Evolutionary conservation across 2,888 invertebrate species (phyloP), one percentile per base, ranked within the genome.

Genomic region (Junonia oenone): DNA sequence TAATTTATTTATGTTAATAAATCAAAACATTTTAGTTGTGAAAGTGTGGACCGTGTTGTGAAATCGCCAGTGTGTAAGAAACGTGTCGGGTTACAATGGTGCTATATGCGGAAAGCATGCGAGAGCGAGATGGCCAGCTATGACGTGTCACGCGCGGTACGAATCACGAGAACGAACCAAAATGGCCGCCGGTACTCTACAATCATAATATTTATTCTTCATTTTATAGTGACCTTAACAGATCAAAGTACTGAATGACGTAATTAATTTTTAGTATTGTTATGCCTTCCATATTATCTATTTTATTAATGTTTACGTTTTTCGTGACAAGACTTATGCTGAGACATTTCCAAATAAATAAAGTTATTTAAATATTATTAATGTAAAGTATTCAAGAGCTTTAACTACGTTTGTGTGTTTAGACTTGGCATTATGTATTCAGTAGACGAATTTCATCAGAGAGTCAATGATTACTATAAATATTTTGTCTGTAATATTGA

Each of bases 41-140:
- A 90, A 90, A 90, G 90, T 90, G 87, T 84, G 79, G 81, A 85
- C 79, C 76, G 81, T 88, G 88, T 90, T 90, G 90, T 90, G 90
- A 90, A 90, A 90, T 90, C 84, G 86, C 82, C 83, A 85, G 88
- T 88, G 90, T 86, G 80, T 82, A 84, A 77, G 83, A 89, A 85
- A 83, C 89, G 89, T 90, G 87, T 90, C 90, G 85, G 88, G 79
- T 90, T 90, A 89, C 90, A 90, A 88, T 89, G 90, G 90, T 90
- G 90, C 90, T 90, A 90, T 90, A 90, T 88, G 90, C 88, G 85
- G 88, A 83, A 82, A 80, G 80, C 81, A 79, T 80, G 88, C 75
- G 71, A 78, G 85, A 90, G 73, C 75, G 85, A 81, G 90, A 90
- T 70, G 75, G 82, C 80, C 69, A 72, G 74, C 75, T 81, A 75